A percentile compares a stretch with the other conserved stretches of the same genome.
Evolutionary conservation across 2,797 vertebrate genomes (phyloP).

Genomic region (Lagorchestes hirsutus): DNA sequence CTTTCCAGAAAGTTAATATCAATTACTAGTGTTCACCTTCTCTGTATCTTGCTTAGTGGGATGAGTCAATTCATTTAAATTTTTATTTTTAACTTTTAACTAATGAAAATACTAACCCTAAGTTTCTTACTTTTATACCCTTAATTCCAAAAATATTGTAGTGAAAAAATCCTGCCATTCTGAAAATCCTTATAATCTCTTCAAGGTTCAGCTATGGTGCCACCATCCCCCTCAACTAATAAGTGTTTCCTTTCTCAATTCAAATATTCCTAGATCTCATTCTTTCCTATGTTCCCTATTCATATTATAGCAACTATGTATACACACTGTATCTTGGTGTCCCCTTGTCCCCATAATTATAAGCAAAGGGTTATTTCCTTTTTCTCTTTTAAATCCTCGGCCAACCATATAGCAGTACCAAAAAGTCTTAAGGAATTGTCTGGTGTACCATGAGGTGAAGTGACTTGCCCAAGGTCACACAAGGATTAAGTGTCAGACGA

Average conservation of each 20-base stretch:
- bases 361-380: neutral
- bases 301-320: neutral
- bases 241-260: neutral
- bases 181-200: neutral
- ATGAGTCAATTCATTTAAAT: neutral
- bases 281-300: neutral
- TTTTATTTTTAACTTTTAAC: neutral
- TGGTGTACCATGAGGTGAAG: neutral
- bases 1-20: neutral
- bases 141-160: neutral
- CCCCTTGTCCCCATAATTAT: neutral
- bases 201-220: neutral
- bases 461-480: neutral
- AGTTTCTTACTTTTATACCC: neutral
- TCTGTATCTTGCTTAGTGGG: neutral
- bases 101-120: neutral
- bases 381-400: neutral
- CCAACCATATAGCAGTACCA: neutral
- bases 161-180: neutral
- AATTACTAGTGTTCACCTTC: neutral
- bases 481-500: neutral
- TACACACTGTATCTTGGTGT: neutral
- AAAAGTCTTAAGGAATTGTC: neutral
- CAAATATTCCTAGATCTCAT: neutral
- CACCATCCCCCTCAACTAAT: neutral